phyloP scores from a whole-genome alignment of 2,888 invertebrate genomes.

The Hymenopus coronatus region DNA sequence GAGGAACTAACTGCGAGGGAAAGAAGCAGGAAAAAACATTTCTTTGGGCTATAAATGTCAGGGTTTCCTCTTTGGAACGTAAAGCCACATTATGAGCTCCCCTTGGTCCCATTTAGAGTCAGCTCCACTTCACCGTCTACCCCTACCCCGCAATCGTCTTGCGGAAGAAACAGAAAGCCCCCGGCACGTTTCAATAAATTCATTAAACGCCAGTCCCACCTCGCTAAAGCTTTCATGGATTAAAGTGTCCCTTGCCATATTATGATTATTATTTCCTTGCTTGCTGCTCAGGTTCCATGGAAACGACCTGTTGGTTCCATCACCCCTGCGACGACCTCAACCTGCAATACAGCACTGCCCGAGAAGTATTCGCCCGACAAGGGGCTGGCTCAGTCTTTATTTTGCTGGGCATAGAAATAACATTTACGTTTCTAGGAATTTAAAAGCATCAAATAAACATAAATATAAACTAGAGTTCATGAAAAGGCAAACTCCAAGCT shows the following conservation, averaged over 20 bases:
- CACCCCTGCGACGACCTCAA: background rate
- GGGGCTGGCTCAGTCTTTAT: no score
- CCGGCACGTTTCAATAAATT: background rate
- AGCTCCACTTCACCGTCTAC: background rate
- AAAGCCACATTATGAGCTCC: background rate
- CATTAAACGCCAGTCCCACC: background rate
- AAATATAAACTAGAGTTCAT: no score
- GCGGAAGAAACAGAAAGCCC: background rate
- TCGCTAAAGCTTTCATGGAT: background rate
- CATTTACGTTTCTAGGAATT: no score
- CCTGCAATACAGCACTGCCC: background rate
- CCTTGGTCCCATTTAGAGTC: background rate
- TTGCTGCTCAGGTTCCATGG: no score
- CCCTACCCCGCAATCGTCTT: background rate
- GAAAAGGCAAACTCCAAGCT: no score
- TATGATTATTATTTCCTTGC: no score
- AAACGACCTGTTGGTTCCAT: background rate
- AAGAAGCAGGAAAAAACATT: background rate
- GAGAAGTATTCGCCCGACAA: no score
- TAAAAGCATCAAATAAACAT: no score
- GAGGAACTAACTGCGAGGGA: background rate
- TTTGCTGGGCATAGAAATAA: no score
- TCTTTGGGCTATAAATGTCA: background rate
- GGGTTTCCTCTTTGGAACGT: background rate
- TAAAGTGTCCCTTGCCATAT: background rate